A percentile compares a stretch with the other conserved stretches of the same genome.
Evolutionary conservation across 35 echinoderm and acorn worm species (phyloP).

Genomic region (Eucidaris tribuloides): DNA sequence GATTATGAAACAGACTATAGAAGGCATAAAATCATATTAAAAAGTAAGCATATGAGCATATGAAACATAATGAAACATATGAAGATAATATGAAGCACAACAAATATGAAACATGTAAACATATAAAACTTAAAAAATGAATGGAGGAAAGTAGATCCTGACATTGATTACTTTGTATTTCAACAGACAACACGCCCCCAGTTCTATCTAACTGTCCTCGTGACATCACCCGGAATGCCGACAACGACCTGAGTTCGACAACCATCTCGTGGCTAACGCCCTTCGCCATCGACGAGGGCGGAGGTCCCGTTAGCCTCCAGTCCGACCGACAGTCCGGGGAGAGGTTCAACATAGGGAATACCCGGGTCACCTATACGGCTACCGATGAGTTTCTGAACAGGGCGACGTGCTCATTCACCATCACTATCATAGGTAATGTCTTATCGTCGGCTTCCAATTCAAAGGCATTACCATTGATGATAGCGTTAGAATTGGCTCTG

Average conservation of each 20-base stretch:
- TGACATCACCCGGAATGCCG: neutral
- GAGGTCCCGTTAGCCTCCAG: neutral
- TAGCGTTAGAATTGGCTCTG: no score
- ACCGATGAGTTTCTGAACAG: conserved; percentile 25
- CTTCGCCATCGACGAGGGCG: conserved; percentile 27
- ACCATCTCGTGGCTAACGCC: conserved; percentile 30
- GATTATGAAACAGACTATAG: no score
- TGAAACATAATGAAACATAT: no score
- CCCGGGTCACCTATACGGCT: conserved; percentile 28
- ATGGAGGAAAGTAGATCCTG: no score
- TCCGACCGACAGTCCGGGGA: neutral
- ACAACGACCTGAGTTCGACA: neutral
- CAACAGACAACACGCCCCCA: conserved; percentile 40
- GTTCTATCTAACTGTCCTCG: neutral
- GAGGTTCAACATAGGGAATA: neutral
- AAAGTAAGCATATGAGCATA: no score
- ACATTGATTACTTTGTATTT: no score
- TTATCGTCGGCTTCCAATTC: neutral
- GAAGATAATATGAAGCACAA: no score
- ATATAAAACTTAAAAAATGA: no score
- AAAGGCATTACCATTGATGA: neutral
- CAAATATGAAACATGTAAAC: no score
- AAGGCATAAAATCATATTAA: no score
- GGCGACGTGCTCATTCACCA: conserved; percentile 13
- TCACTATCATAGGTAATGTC: conserved; percentile 10